Evolutionary conservation across 2,888 invertebrate species (phyloP).

Genomic region (Philaethria dido): DNA sequence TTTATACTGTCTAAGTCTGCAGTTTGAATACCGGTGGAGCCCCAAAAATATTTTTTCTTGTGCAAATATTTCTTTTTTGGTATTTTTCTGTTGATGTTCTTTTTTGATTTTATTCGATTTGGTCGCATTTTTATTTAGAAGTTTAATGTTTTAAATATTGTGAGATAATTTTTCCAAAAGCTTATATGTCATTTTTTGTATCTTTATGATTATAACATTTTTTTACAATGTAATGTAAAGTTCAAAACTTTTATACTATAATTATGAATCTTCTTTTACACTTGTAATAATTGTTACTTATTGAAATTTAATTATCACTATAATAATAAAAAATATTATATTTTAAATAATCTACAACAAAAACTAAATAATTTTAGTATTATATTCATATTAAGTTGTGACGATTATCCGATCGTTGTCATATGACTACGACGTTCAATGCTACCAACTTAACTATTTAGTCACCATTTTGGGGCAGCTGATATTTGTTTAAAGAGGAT

Average conservation of each 20-base stretch:
- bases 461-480: slow-evolving; percentile 77
- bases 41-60: slow-evolving; percentile 15
- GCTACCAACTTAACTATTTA: slow-evolving; percentile 65
- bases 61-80: slow-evolving; percentile 24
- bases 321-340: no score
- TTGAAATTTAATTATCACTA: no score
- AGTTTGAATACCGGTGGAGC: slow-evolving; percentile 17
- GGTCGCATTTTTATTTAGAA: slow-evolving; percentile 28
- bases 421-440: slow-evolving; percentile 71
- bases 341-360: no score
- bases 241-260: not conserved
- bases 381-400: not conserved
- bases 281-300: no score
- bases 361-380: no score
- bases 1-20: slow-evolving; percentile 47
- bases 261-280: no score
- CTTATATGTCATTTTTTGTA: slow-evolving; percentile 2
- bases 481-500: slow-evolving; percentile 65
- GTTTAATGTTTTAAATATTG: slow-evolving; percentile 2
- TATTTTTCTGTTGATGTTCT: slow-evolving; percentile 11
- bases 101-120: slow-evolving; percentile 1
- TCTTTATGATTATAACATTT: not conserved
- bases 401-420: slow-evolving; percentile 61
- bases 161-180: slow-evolving; percentile 7
- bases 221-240: not conserved